These are phyloP conservation scores for Electrophaes corylata DNA, from an alignment of 2,888 invertebrate genomes.

Conservation along the genomic window DNA sequence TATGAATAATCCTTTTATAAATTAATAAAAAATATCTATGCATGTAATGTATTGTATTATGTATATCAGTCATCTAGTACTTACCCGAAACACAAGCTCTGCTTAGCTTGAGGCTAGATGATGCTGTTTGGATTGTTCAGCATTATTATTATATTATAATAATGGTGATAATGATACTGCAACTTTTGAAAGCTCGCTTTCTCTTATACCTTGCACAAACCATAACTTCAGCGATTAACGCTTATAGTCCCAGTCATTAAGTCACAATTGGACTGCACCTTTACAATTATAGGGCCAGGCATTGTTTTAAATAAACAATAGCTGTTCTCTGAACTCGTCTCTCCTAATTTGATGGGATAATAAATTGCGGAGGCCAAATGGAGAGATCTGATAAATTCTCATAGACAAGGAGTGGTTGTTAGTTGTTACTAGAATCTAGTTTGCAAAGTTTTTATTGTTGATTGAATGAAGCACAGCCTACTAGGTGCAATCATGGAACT, in stretches of 20 bases:
- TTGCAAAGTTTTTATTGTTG: background rate
- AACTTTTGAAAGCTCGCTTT: constrained; percentile 34
- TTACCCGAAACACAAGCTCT: too few species aligned
- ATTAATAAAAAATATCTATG: too few species aligned
- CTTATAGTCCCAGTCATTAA: constrained; percentile 73
- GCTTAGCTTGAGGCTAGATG: too few species aligned
- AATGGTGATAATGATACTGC: too few species aligned
- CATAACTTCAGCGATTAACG: constrained; percentile 68
- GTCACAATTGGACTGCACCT: constrained; percentile 70
- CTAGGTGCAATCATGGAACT: too few species aligned
- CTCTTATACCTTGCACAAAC: constrained; percentile 39
- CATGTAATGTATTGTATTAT: too few species aligned
- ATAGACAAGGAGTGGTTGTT: constrained; percentile 24
- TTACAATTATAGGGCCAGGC: constrained; percentile 50
- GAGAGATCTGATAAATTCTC: constrained; percentile 26
- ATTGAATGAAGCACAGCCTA: background rate
- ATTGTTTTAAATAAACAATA: constrained; percentile 51
- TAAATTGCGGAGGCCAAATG: constrained; percentile 26
- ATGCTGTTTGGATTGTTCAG: too few species aligned
- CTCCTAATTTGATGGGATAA: constrained; percentile 33
- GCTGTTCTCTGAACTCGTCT: constrained; percentile 33
- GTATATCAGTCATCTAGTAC: too few species aligned
- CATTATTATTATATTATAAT: too few species aligned
- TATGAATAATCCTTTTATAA: too few species aligned
- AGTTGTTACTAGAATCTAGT: background rate